Evolutionary conservation across 2,888 invertebrate species (phyloP).

Genomic region (Globia sparganii): DNA sequence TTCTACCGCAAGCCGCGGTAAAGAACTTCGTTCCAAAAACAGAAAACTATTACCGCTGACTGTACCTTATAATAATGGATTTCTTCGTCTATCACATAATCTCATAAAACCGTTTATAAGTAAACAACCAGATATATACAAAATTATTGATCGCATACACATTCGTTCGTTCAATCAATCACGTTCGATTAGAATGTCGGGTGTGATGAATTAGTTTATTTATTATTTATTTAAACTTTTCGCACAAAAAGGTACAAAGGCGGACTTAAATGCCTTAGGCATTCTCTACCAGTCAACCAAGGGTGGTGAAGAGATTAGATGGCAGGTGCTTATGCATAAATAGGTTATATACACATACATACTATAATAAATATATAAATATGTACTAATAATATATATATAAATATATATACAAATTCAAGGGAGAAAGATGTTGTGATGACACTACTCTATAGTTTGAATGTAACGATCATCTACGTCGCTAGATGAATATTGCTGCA

Average conservation of each 20-base stretch:
- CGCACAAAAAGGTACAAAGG: too few relatives aligned
- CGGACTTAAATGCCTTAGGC: too few relatives aligned
- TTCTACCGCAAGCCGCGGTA: not conserved
- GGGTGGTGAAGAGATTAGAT: too few relatives aligned
- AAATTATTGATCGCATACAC: constrained; percentile 26
- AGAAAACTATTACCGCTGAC: not conserved
- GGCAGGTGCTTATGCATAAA: too few relatives aligned
- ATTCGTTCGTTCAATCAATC: constrained; percentile 50
- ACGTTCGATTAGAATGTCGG: constrained; percentile 49
- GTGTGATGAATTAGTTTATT: constrained; percentile 53
- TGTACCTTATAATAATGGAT: not conserved
- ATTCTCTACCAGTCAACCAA: too few relatives aligned
- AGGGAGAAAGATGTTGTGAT: too few relatives aligned
- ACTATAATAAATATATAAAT: too few relatives aligned
- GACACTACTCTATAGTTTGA: too few relatives aligned
- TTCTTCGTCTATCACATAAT: not conserved
- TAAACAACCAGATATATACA: constrained; percentile 12
- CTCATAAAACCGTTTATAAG: not conserved
- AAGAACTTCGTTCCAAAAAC: not conserved
- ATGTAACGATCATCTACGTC: constrained; percentile 26
- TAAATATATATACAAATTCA: too few relatives aligned
- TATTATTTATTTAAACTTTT: too few relatives aligned
- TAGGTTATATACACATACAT: too few relatives aligned
- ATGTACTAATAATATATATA: too few relatives aligned
- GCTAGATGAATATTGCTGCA: constrained; percentile 17